Conservation (phyloP, 2,888 invertebrate genomes). For the Blastobasis adustella region DNA sequence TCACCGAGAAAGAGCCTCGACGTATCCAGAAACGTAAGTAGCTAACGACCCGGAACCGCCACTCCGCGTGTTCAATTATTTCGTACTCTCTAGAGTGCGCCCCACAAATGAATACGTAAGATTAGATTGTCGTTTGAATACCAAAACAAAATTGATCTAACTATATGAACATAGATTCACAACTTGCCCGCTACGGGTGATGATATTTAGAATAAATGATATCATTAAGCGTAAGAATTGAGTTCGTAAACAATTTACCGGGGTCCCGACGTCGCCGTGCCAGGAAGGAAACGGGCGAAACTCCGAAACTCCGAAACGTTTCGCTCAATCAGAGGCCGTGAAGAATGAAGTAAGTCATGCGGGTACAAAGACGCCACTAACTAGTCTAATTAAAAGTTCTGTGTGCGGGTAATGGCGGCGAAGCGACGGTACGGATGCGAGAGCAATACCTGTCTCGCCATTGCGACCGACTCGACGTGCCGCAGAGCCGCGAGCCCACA, state of each 20-base stretch:
- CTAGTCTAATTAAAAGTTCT: slow-evolving; percentile 34
- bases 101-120: too few species aligned
- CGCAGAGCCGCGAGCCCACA: neutral
- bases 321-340: slow-evolving; percentile 15
- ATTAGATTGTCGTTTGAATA: too few species aligned
- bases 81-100: too few species aligned
- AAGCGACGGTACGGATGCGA: neutral
- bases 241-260: slow-evolving; percentile 2
- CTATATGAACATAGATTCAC: too few species aligned
- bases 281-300: slow-evolving; percentile 18
- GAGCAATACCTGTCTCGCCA: too few species aligned
- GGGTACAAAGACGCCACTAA: slow-evolving; percentile 24
- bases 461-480: neutral
- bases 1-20: too few species aligned
- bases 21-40: too few species aligned
- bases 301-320: slow-evolving; percentile 16
- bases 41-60: too few species aligned
- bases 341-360: slow-evolving; percentile 10
- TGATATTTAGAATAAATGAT: too few species aligned
- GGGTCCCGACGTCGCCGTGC: neutral
- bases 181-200: too few species aligned
- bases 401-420: neutral
- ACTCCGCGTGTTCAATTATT: too few species aligned
- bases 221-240: neutral
- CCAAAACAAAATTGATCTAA: too few species aligned